phyloP scores from a whole-genome alignment of 2,888 invertebrate genomes.

The Agriopis aurantiaria region DNA sequence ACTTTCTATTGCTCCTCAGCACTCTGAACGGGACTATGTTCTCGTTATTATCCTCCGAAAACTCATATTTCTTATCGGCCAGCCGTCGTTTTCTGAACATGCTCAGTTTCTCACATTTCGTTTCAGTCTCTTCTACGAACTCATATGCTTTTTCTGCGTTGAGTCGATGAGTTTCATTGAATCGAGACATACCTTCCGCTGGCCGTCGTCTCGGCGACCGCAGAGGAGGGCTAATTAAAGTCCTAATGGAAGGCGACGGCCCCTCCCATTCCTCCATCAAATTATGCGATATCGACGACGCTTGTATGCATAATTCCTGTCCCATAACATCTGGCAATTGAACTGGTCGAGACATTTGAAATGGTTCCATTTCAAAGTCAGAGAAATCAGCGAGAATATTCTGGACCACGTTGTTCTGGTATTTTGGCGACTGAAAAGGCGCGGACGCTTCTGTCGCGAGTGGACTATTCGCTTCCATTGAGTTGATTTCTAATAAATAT shows the following conservation, averaged over 20 bases:
- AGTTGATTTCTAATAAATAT: conserved; percentile 68
- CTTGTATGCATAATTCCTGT: conserved; percentile 80
- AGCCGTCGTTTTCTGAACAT: conserved; percentile 93
- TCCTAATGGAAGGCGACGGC: conserved; percentile 79
- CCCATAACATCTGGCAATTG: conserved; percentile 79
- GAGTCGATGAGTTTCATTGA: conserved; percentile 83
- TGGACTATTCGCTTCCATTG: conserved; percentile 69
- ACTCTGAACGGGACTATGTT: conserved; percentile 89
- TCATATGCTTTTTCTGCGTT: conserved; percentile 93
- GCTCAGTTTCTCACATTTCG: conserved; percentile 94
- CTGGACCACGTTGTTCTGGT: conserved; percentile 86
- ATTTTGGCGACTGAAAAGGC: conserved; percentile 81
- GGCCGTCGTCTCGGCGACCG: conserved; percentile 79
- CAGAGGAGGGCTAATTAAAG: conserved; percentile 79
- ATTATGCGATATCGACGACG: conserved; percentile 78
- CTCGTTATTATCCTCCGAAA: conserved; percentile 92
- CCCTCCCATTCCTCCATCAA: conserved; percentile 85
- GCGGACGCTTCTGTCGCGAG: conserved; percentile 76
- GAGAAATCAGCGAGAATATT: conserved; percentile 88
- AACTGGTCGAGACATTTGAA: conserved; percentile 75
- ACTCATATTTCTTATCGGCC: conserved; percentile 97
- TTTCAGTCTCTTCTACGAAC: conserved; percentile 93
- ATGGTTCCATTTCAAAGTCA: conserved; percentile 86
- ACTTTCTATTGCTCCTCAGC: conserved; percentile 84
- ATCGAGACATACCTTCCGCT: conserved; percentile 83